Conservation (phyloP, 2,113 vertebrate species). For the Misgurnus anguillicaudatus region DNA sequence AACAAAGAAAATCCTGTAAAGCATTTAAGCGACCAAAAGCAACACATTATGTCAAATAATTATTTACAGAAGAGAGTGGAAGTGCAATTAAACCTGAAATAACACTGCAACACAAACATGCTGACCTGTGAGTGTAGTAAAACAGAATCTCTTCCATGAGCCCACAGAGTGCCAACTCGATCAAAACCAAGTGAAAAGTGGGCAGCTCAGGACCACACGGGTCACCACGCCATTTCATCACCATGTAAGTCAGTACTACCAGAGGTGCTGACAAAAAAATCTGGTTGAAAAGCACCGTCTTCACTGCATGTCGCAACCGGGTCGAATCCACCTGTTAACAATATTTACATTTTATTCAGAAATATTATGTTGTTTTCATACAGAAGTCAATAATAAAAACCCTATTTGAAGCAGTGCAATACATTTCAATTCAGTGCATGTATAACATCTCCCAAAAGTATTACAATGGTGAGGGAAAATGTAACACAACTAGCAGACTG, state of each 20-base stretch:
- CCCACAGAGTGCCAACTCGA: slow-evolving; percentile 78
- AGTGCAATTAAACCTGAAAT: too few species aligned
- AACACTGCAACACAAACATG: not conserved
- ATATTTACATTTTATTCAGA: not conserved
- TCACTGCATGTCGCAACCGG: slow-evolving; percentile 74
- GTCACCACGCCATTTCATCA: slow-evolving; percentile 74
- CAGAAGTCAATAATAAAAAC: too few species aligned
- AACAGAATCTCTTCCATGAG: slow-evolving; percentile 87
- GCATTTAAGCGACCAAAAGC: too few species aligned
- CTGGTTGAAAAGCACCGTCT: slow-evolving; percentile 76
- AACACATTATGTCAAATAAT: too few species aligned
- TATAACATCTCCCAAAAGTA: too few species aligned
- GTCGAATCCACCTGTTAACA: slow-evolving; percentile 78
- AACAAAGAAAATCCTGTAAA: too few species aligned
- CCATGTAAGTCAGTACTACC: slow-evolving; percentile 68
- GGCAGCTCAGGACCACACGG: slow-evolving; percentile 85
- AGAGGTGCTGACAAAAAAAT: slow-evolving; percentile 79
- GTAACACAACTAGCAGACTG: too few species aligned
- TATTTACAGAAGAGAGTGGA: too few species aligned
- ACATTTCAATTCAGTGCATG: too few species aligned
- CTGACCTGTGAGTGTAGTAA: slow-evolving; percentile 91
- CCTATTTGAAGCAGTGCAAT: too few species aligned
- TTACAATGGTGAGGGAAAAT: too few species aligned
- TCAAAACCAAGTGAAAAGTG: slow-evolving; percentile 86
- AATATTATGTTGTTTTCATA: too few species aligned